A percentile compares a stretch with the other conserved stretches of the same genome.
These are phyloP conservation scores for Vanessa cardui DNA, from an alignment of 2,888 invertebrate genomes.

Conservation along the genomic window DNA sequence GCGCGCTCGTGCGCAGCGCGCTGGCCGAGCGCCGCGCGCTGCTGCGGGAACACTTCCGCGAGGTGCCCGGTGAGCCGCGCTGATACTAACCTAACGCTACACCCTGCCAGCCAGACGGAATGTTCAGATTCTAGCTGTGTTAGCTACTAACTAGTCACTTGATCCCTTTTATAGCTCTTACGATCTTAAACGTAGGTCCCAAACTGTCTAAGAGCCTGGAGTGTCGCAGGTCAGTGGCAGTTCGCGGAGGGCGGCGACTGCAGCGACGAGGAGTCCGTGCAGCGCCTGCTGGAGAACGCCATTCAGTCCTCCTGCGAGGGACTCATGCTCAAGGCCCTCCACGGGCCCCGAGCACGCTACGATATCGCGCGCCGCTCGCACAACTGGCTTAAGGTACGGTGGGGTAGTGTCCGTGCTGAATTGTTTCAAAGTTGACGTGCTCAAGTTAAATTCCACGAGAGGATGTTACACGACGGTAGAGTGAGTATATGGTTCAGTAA, in stretches of 20 bases:
- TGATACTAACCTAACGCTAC: no score
- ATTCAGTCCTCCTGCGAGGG: slow-evolving; percentile 98
- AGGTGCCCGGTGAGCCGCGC: slow-evolving; percentile 79
- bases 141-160: no score
- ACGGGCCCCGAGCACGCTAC: slow-evolving; percentile 92
- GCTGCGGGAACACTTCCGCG: slow-evolving; percentile 87
- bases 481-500: no score
- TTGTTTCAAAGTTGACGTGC: no score
- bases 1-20: slow-evolving; percentile 90
- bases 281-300: slow-evolving; percentile 96
- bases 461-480: no score
- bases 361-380: slow-evolving; percentile 97
- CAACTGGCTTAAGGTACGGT: slow-evolving; percentile 84
- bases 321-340: slow-evolving; percentile 98
- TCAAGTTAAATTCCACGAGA: no score
- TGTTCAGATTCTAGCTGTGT: no score
- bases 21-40: slow-evolving; percentile 89
- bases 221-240: slow-evolving; percentile 87
- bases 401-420: no score
- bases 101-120: no score
- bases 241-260: slow-evolving; percentile 94
- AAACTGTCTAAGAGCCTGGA: no score
- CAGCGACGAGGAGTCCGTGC: slow-evolving; percentile 93
- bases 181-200: no score
- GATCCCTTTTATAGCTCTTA: no score